Evolutionary conservation across 1,140 invertebrate species (phyloP).

Genomic region (Ctenoplectra terminalis): DNA sequence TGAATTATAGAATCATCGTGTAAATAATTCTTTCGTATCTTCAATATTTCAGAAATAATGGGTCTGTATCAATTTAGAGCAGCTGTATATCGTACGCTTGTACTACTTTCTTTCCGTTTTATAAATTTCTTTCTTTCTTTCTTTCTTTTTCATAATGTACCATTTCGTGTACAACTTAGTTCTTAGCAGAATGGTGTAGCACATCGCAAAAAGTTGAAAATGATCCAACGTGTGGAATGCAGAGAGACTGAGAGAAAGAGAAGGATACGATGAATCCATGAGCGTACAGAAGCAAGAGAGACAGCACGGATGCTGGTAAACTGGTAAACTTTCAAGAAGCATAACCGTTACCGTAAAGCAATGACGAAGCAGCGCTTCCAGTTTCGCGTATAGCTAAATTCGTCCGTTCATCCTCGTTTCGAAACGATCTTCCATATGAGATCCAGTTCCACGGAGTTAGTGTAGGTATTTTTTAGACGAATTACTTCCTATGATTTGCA

Average conservation of each 20-base stretch:
- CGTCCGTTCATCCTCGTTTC: constrained; percentile 51
- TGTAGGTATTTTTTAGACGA: background rate
- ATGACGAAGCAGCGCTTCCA: constrained; percentile 75
- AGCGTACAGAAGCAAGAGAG: constrained; percentile 15
- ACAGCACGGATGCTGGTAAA: constrained; percentile 55
- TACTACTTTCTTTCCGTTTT: no score
- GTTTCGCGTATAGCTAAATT: constrained; percentile 68
- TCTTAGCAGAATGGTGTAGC: no score
- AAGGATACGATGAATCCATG: constrained; percentile 10
- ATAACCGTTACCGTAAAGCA: constrained; percentile 75
- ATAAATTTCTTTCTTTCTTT: no score
- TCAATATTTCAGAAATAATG: no score
- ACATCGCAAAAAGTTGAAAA: no score
- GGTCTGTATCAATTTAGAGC: no score
- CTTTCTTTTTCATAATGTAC: no score
- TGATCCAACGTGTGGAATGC: no score
- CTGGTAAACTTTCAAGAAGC: constrained; percentile 70
- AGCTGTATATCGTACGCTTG: no score
- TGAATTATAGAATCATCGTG: no score
- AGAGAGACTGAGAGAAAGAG: constrained; percentile 39
- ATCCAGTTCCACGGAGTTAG: background rate
- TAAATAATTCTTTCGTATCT: no score
- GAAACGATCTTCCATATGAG: constrained; percentile 32
- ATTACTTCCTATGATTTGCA: background rate
- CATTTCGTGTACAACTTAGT: no score